Conservation (phyloP, 2,888 invertebrate species). For the Miltochrista miniata region DNA sequence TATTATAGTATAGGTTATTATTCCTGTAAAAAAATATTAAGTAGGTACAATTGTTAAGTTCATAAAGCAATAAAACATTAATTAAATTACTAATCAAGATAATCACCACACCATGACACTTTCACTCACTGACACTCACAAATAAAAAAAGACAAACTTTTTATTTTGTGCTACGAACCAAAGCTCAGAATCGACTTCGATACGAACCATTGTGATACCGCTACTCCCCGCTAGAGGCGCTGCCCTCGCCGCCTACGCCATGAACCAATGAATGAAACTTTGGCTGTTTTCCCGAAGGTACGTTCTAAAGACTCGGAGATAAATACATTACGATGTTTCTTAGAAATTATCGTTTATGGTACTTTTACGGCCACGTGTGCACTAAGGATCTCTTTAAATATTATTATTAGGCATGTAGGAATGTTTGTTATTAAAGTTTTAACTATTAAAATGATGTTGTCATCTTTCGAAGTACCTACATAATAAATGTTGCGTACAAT, state of each 20-base stretch:
- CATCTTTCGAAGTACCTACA: constrained; percentile 5
- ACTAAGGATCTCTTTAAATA: constrained; percentile 28
- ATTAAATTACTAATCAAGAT: too few species aligned
- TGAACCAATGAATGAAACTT: constrained; percentile 49
- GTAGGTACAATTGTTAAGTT: too few species aligned
- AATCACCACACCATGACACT: too few species aligned
- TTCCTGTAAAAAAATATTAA: too few species aligned
- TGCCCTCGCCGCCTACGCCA: constrained; percentile 40
- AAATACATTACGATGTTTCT: constrained; percentile 37
- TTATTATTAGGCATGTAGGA: constrained; percentile 7
- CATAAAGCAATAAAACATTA: too few species aligned
- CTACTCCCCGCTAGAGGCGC: constrained; percentile 75
- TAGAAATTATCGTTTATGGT: constrained; percentile 41
- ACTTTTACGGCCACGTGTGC: constrained; percentile 28
- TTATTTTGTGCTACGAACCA: too few species aligned
- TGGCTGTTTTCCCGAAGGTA: constrained; percentile 41
- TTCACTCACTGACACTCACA: too few species aligned
- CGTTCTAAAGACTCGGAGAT: constrained; percentile 15
- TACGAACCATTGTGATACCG: constrained; percentile 47
- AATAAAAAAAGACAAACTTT: too few species aligned
- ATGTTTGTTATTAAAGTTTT: constrained; percentile 19
- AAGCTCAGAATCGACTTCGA: neutral
- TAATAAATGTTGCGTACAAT: constrained; percentile 1
- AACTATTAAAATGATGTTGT: constrained; percentile 23
- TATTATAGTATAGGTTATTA: too few species aligned